Conservation (phyloP, 2,797 vertebrate genomes). For the Enteromius unitaeniatus region DNA sequence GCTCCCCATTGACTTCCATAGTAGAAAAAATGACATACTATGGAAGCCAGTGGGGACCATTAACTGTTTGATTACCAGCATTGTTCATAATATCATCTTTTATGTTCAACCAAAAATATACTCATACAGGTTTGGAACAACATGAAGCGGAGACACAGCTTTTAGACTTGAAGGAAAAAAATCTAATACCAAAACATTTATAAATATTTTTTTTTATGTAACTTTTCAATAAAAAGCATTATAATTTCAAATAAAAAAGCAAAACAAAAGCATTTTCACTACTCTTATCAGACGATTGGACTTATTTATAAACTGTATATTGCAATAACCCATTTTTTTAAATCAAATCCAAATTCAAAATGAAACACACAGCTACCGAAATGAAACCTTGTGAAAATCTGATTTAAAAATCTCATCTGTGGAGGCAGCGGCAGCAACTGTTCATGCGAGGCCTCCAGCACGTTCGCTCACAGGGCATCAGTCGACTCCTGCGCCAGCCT, state of each 20-base stretch:
- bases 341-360: constrained; percentile 15
- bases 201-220: not conserved
- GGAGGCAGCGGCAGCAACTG: constrained; percentile 6
- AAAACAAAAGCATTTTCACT: not conserved
- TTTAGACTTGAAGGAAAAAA: not conserved
- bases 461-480: constrained; percentile 37
- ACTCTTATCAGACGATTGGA: not conserved
- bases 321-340: not conserved
- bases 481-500: constrained; percentile 15
- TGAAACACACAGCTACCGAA: not conserved
- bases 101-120: not conserved
- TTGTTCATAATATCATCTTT: not conserved
- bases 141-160: not conserved
- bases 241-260: not conserved
- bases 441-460: not conserved
- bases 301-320: not conserved
- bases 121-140: not conserved
- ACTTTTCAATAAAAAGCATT: not conserved
- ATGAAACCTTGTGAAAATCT: constrained; percentile 30
- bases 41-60: not conserved
- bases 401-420: constrained; percentile 32
- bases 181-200: not conserved
- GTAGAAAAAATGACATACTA: not conserved
- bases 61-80: not conserved
- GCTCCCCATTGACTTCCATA: not conserved